phyloP scores from a whole-genome alignment of 2,888 invertebrate species.

The Caenorhabditis macrosperma region DNA sequence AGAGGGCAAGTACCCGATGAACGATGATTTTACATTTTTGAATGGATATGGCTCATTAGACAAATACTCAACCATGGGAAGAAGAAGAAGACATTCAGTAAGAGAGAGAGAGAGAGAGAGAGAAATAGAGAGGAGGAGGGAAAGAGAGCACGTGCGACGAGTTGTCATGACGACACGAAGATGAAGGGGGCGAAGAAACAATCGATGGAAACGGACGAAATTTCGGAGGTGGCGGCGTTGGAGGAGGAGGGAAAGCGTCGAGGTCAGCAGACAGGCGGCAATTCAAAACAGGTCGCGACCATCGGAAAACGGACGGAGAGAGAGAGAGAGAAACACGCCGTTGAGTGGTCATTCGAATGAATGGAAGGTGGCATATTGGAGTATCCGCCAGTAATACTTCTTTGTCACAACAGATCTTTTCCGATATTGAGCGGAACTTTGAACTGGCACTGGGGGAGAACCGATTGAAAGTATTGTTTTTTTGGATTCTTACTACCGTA shows the following conservation, averaged over 20 bases:
- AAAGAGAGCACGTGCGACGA: background rate
- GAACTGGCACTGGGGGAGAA: no score
- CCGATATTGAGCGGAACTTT: no score
- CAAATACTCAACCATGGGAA: constrained; percentile 33
- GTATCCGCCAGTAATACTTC: no score
- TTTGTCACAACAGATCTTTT: no score
- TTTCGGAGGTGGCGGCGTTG: background rate
- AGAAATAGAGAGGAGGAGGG: constrained; percentile 9
- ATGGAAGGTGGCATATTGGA: no score
- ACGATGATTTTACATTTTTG: constrained; percentile 22
- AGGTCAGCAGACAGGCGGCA: constrained; percentile 26
- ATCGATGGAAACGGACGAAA: constrained; percentile 11
- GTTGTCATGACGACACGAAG: constrained; percentile 1
- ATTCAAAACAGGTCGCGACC: constrained; percentile 23
- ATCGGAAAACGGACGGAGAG: constrained; percentile 7
- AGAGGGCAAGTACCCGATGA: constrained; percentile 38
- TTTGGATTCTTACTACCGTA: no score
- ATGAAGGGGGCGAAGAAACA: background rate
- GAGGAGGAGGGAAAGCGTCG: background rate
- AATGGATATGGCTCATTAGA: constrained; percentile 51
- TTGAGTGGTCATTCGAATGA: constrained; percentile 2
- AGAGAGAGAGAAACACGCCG: background rate
- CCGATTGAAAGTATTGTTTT: no score
- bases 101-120: constrained; percentile 1
- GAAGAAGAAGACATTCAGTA: background rate